These are phyloP conservation scores for Laticauda colubrina DNA, from an alignment of 2,113 vertebrate species.

Conservation along the genomic window DNA sequence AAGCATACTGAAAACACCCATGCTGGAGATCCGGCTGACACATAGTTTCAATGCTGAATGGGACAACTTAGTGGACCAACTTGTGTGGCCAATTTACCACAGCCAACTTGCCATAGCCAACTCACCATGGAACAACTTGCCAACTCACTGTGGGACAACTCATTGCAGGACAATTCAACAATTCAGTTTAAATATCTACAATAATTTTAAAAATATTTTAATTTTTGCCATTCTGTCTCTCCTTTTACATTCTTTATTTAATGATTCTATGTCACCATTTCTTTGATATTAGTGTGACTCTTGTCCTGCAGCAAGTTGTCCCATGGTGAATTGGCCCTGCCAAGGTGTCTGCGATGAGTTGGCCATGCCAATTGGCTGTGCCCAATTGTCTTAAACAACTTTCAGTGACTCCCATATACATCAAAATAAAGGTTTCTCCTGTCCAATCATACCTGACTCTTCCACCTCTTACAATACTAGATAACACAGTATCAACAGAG, in stretches of 20 bases:
- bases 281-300: too few species aligned
- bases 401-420: not conserved
- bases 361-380: not conserved
- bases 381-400: not conserved
- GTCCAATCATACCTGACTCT: too few species aligned
- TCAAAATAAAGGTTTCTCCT: not conserved
- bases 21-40: too few species aligned
- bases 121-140: too few species aligned
- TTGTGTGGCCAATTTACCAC: not conserved
- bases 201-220: not conserved
- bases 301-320: too few species aligned
- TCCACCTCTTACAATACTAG: too few species aligned
- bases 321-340: not conserved
- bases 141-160: not conserved
- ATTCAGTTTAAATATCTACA: too few species aligned
- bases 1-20: too few species aligned
- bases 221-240: not conserved
- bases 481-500: too few species aligned
- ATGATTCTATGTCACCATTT: not conserved
- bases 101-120: not conserved
- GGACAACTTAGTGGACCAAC: not conserved
- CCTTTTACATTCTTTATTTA: not conserved
- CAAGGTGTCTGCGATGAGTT: not conserved
- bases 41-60: too few species aligned
- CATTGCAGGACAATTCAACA: too few species aligned